phyloP scores from a whole-genome alignment of 2,888 invertebrate genomes.

The Frankliniella fusca region DNA sequence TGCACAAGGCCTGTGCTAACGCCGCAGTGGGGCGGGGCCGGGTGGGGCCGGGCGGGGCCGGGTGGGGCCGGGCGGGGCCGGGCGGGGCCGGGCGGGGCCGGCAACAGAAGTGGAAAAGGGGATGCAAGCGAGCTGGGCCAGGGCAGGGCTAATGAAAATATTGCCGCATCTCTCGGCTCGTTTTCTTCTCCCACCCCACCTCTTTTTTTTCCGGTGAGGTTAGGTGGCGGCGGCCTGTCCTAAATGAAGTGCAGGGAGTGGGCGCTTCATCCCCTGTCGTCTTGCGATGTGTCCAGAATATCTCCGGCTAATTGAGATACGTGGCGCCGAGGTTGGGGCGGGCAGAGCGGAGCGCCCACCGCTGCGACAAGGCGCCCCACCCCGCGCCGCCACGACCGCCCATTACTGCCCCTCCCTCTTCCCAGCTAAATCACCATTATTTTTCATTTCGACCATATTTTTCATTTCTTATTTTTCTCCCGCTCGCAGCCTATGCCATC shows the following conservation, averaged over 20 bases:
- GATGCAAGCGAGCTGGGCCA: neutral
- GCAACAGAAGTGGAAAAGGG: neutral
- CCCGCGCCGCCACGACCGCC: neutral
- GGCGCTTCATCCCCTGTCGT: neutral
- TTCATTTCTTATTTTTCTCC: constrained; percentile 15
- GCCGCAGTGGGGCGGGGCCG: too few species aligned
- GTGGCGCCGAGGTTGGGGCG: constrained; percentile 12
- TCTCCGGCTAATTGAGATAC: constrained; percentile 6
- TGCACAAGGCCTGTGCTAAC: too few species aligned
- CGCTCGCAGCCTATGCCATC: neutral
- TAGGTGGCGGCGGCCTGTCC: neutral
- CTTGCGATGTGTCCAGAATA: constrained; percentile 7
- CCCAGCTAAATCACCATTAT: constrained; percentile 19
- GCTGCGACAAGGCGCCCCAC: neutral
- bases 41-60: too few species aligned
- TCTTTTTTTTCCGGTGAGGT: neutral
- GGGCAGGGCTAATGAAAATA: neutral
- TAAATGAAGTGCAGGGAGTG: neutral
- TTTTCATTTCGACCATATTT: constrained; percentile 18
- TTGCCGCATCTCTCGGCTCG: neutral
- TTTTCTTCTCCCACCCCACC: neutral
- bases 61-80: too few species aligned
- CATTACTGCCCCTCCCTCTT: neutral
- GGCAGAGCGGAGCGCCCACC: neutral
- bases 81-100: too few species aligned